These are phyloP conservation scores for Drosophila triauraria DNA, from an alignment of 1,140 invertebrate genomes.

Conservation along the genomic window DNA sequence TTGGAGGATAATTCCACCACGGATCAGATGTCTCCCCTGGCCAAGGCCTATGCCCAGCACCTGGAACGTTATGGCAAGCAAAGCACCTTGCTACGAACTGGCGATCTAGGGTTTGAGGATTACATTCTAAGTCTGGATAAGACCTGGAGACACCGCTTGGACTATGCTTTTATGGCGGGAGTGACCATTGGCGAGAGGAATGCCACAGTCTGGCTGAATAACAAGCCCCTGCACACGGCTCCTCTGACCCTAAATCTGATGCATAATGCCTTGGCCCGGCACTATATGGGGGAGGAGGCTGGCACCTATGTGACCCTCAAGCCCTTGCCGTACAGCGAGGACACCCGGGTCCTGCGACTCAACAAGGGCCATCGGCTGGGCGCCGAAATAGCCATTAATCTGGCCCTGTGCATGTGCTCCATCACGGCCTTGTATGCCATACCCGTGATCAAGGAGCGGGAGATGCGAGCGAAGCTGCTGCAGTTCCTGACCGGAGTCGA, in stretches of 20 bases:
- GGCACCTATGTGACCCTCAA: slow-evolving; percentile 88
- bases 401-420: slow-evolving; percentile 89
- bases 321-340: slow-evolving; percentile 87
- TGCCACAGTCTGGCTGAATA: slow-evolving; percentile 88
- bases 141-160: slow-evolving; percentile 26
- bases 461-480: slow-evolving; percentile 86
- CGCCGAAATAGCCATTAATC: slow-evolving; percentile 88
- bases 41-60: background rate
- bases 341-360: slow-evolving; percentile 78
- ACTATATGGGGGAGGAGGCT: slow-evolving; percentile 25
- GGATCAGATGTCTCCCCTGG: background rate
- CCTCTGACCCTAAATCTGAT: slow-evolving; percentile 88
- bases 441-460: slow-evolving; percentile 86
- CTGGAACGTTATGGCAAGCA: background rate
- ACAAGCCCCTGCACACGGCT: slow-evolving; percentile 89
- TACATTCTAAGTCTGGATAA: slow-evolving; percentile 10
- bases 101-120: background rate
- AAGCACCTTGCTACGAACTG: background rate
- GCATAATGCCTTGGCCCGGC: slow-evolving; percentile 87
- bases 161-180: slow-evolving; percentile 53
- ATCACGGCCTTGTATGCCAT: slow-evolving; percentile 91
- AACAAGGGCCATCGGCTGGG: slow-evolving; percentile 86
- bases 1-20: slow-evolving; percentile 12
- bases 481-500: slow-evolving; percentile 91
- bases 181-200: slow-evolving; percentile 82